Base-by-base conservation (phyloP, 2,113 vertebrate species). In the Strigops habroptila region DNA sequence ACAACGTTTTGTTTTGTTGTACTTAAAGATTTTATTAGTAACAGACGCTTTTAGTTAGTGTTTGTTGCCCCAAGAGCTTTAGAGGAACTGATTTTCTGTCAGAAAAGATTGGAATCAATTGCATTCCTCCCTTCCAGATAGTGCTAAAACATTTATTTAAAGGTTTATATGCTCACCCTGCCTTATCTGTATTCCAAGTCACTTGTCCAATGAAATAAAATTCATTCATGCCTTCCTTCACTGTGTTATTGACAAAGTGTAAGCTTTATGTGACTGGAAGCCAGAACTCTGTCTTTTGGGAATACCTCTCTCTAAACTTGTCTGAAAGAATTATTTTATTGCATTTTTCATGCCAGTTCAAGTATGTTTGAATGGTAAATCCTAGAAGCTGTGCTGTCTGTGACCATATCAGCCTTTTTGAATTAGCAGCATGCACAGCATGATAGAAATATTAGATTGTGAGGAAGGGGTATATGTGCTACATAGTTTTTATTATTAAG, bases 41-140 rank as follows among this genome's bases (percentile, higher is more conserved):
- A 96, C 91, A 95, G 95, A 92, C 76, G 62, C 78, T 96, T 96
- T 97, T 96, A 96, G 92, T 97, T 97, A 97, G 96, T 92, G 91
- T 97, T 96, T 96, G 96, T 96, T 97, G 96, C 97, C 98, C 98
- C 90, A 93, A 97, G 98, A 98, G 97, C 98, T 98, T 98, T 98
- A 97, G 98, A 97, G 98, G 95, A 97, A 99, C 98, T 98, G 99
- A 99, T 99, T 99, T 99, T 98, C 98, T 99, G 98, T 98, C 98
- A 98, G 97, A 97, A 97, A 96, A 97, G 97, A 98, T 99, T 98
- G 98, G 97, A 97, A 98, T 99, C 98, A 98, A 98, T 98, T 97
- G 97, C 96, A 95, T 95, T 96, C 95, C 95, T 97, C 96, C 96
- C 94, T 97, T 97, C 96, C 92, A 98, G 98, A 98, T 98, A 98